Conservation (phyloP, 2,888 invertebrate genomes). For the Aleiodes leptofemur region DNA sequence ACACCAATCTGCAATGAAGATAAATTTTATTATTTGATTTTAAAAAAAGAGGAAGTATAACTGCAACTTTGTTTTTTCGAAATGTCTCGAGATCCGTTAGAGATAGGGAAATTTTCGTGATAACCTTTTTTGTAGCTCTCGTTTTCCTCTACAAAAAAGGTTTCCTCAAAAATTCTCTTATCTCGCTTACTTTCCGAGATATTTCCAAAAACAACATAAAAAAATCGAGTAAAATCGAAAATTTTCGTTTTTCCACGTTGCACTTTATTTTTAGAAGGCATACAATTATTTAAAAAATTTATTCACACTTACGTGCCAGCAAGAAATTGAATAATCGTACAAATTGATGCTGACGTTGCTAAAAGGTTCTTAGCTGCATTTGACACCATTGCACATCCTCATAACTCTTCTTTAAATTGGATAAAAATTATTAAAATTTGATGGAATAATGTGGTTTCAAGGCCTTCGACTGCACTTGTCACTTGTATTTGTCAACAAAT, state of each 20-base stretch:
- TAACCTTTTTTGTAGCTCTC: no score
- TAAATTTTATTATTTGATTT: background rate
- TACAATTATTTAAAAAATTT: slow-evolving; percentile 30
- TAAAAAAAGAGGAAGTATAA: no score
- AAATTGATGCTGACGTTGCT: slow-evolving; percentile 82
- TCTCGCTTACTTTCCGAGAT: no score
- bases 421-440: slow-evolving; percentile 1
- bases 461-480: background rate
- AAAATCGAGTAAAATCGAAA: no score
- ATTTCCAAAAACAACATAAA: no score
- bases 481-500: slow-evolving; percentile 11
- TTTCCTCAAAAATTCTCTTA: no score
- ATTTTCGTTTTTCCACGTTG: no score
- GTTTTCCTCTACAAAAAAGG: no score
- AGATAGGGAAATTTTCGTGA: no score
- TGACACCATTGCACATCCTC: slow-evolving; percentile 67
- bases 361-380: slow-evolving; percentile 75
- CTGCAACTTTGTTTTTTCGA: no score
- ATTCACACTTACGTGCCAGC: slow-evolving; percentile 86
- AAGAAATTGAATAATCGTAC: slow-evolving; percentile 89
- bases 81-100: no score
- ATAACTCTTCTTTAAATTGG: background rate
- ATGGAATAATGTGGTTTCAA: background rate
- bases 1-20: slow-evolving; percentile 81
- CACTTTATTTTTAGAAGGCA: background rate